Conservation (phyloP, 2,888 invertebrate species). For the Drosophila neonasuta region DNA sequence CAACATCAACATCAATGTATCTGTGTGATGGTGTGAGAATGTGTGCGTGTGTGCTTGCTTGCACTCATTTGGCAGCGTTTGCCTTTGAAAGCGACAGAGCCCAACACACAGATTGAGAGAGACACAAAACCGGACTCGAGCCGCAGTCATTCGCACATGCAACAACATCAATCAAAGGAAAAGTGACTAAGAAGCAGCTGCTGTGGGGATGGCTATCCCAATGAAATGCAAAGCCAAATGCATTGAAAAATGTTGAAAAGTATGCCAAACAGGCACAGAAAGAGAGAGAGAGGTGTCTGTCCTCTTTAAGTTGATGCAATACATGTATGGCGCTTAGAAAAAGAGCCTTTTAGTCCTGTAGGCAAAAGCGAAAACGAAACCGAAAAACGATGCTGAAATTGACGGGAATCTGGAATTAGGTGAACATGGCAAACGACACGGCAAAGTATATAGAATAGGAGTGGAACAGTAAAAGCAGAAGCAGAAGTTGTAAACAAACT, state of each 20-base stretch:
- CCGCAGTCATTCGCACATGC: conserved; percentile 55
- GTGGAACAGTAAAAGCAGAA: conserved; percentile 31
- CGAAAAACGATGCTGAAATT: conserved; percentile 41
- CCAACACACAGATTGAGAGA: background rate
- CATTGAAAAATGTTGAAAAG: conserved; percentile 66
- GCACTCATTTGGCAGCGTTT: conserved; percentile 49
- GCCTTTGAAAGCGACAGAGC: conserved; percentile 37
- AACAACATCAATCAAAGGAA: conserved; percentile 70
- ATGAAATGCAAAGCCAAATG: conserved; percentile 54
- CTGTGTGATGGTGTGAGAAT: conserved; percentile 7
- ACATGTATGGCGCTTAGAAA: conserved; percentile 34
- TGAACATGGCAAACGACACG: conserved; percentile 27
- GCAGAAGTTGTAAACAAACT: conserved; percentile 42
- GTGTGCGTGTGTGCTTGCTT: conserved; percentile 13
- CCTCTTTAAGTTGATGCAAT: conserved; percentile 57
- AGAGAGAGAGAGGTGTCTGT: conserved; percentile 36
- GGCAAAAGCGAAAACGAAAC: conserved; percentile 20
- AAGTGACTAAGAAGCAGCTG: conserved; percentile 45
- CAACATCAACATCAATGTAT: background rate
- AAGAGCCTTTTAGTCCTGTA: conserved; percentile 30
- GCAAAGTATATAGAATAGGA: background rate
- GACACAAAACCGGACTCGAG: conserved; percentile 28
- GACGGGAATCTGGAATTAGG: conserved; percentile 46
- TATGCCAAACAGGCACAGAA: conserved; percentile 57
- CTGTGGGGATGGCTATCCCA: conserved; percentile 7